Evolutionary conservation across 2,113 vertebrate species (phyloP).

Genomic region (Chionis minor): DNA sequence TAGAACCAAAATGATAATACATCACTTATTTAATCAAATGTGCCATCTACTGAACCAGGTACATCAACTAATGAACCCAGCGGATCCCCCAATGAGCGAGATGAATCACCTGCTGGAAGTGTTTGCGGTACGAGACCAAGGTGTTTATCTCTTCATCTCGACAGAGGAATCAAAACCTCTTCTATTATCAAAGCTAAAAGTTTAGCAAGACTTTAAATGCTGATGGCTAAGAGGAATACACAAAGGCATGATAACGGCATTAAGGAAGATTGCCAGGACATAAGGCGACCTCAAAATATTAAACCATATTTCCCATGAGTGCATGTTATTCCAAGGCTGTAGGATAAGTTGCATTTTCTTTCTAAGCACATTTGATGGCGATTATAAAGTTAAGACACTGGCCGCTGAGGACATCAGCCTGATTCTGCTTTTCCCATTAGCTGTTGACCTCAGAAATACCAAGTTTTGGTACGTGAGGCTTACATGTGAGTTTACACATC

Average conservation of each 20-base stretch:
- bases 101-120: slow-evolving; percentile 3
- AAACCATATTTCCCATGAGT: background rate
- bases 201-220: background rate
- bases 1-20: background rate
- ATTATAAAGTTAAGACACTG: background rate
- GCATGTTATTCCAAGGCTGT: background rate
- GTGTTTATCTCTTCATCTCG: background rate
- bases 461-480: background rate
- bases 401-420: background rate
- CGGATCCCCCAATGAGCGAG: background rate
- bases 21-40: slow-evolving; percentile 7
- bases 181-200: background rate
- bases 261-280: background rate
- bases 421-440: background rate
- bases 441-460: background rate
- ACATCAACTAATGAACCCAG: slow-evolving; percentile 9
- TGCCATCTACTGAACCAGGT: slow-evolving; percentile 21
- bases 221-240: background rate
- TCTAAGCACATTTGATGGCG: no score
- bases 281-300: background rate
- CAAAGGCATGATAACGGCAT: background rate
- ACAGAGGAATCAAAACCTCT: background rate
- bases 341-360: background rate
- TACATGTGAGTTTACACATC: background rate
- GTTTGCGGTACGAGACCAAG: background rate